phyloP scores from a whole-genome alignment of 2,888 invertebrate species.

The Sipunculus nudus region DNA sequence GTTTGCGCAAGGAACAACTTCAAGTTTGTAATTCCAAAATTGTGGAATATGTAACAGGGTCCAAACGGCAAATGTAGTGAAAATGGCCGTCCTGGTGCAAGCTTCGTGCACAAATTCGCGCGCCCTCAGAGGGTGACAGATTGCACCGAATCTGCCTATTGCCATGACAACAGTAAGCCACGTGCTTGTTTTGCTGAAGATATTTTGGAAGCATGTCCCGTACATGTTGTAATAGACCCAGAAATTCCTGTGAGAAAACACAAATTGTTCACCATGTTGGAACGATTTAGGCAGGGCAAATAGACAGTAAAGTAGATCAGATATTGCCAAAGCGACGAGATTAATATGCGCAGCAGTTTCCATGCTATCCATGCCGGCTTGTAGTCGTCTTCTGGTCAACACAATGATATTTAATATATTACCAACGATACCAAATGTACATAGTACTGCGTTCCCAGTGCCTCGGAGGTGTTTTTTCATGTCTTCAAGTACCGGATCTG shows the following conservation, averaged over 20 bases:
- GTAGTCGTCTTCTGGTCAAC: conserved; percentile 54
- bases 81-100: conserved; percentile 52
- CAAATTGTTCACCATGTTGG: no score
- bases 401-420: conserved; percentile 59
- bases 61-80: conserved; percentile 31
- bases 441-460: conserved; percentile 52
- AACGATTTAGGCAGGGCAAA: conserved; percentile 55
- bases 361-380: conserved; percentile 56
- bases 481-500: no score
- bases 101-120: conserved; percentile 55
- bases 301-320: conserved; percentile 61
- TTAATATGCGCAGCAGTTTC: conserved; percentile 62
- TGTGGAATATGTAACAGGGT: conserved; percentile 19
- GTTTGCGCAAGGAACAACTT: conserved; percentile 6
- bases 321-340: conserved; percentile 59
- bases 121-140: conserved; percentile 63
- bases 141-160: conserved; percentile 60
- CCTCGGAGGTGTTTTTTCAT: conserved; percentile 49
- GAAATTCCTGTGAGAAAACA: conserved; percentile 10
- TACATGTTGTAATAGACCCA: no score
- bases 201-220: conserved; percentile 54
- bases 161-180: conserved; percentile 64
- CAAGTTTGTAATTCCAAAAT: conserved; percentile 23
- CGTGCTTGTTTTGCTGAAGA: conserved; percentile 61
- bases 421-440: conserved; percentile 57